Percentiles rank a stretch among this genome's conserved stretches.
Evolutionary conservation across 2,888 invertebrate species (phyloP).

Genomic region (Mesorhabditis sp.): DNA sequence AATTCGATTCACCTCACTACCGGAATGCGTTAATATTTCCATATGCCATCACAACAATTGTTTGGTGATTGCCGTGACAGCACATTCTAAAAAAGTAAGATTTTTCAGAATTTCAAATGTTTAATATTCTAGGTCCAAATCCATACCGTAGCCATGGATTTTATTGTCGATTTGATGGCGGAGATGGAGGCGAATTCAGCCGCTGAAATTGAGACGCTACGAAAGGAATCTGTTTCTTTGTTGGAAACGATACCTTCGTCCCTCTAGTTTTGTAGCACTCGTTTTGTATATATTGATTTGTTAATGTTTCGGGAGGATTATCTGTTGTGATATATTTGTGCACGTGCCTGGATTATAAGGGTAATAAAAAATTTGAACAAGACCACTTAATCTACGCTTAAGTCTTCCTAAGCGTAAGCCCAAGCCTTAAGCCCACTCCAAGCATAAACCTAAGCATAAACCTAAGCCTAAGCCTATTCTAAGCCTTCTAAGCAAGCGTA

Average conservation of each 20-base stretch:
- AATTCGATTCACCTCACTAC: not conserved
- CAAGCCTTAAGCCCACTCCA: too few species aligned
- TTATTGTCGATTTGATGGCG: not conserved
- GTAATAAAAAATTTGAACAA: too few species aligned
- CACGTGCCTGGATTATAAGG: too few species aligned
- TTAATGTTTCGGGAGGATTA: too few species aligned
- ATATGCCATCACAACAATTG: constrained; percentile 1
- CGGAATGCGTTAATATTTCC: not conserved
- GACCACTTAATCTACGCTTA: too few species aligned
- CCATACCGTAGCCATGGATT: not conserved
- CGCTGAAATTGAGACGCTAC: not conserved
- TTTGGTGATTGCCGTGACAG: not conserved
- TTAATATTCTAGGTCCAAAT: not conserved
- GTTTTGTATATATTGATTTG: not conserved
- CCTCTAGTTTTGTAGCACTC: not conserved
- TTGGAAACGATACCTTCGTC: not conserved
- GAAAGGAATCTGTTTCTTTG: not conserved
- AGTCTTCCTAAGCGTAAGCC: too few species aligned
- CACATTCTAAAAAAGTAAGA: not conserved
- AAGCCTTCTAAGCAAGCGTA: too few species aligned
- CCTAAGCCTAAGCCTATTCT: too few species aligned
- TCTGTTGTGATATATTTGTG: too few species aligned
- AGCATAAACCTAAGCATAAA: too few species aligned
- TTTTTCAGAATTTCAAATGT: not conserved
- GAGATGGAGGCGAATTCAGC: constrained; percentile 5